These are phyloP conservation scores for Ennomos quercinarius DNA, from an alignment of 2,888 invertebrate species.

Conservation along the genomic window DNA sequence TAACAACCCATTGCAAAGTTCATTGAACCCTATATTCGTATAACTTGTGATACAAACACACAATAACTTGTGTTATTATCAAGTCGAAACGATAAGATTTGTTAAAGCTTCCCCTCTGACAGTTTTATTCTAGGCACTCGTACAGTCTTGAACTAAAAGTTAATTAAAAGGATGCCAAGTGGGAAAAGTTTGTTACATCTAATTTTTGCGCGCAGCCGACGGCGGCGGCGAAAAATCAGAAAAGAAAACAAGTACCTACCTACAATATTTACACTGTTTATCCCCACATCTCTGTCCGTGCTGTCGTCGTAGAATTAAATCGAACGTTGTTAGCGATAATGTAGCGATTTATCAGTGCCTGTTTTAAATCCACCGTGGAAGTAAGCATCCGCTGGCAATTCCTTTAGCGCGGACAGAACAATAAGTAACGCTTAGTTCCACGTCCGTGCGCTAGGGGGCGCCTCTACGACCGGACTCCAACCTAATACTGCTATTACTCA, in stretches of 20 bases:
- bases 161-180: slow-evolving; percentile 62
- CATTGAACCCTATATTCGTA: too few species aligned
- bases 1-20: too few species aligned
- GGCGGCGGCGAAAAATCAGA: slow-evolving; percentile 38
- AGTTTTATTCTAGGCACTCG: slow-evolving; percentile 31
- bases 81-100: not conserved
- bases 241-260: slow-evolving; percentile 41
- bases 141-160: slow-evolving; percentile 28
- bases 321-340: slow-evolving; percentile 73
- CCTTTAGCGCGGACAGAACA: slow-evolving; percentile 63
- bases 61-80: too few species aligned
- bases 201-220: slow-evolving; percentile 42
- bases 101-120: not conserved
- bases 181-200: slow-evolving; percentile 45
- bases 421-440: slow-evolving; percentile 72
- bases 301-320: slow-evolving; percentile 60
- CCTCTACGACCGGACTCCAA: slow-evolving; percentile 38
- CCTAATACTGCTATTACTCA: slow-evolving; percentile 41
- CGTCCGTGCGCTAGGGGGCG: slow-evolving; percentile 48
- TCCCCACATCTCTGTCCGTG: slow-evolving; percentile 52
- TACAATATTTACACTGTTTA: slow-evolving; percentile 54
- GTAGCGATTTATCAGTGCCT: slow-evolving; percentile 76
- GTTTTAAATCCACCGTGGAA: slow-evolving; percentile 70
- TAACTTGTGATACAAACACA: too few species aligned
- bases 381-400: slow-evolving; percentile 67